Percentiles rank a stretch among this genome's conserved stretches.
Conservation (phyloP, 2,113 vertebrate species). For the Sisor rabdophorus region DNA sequence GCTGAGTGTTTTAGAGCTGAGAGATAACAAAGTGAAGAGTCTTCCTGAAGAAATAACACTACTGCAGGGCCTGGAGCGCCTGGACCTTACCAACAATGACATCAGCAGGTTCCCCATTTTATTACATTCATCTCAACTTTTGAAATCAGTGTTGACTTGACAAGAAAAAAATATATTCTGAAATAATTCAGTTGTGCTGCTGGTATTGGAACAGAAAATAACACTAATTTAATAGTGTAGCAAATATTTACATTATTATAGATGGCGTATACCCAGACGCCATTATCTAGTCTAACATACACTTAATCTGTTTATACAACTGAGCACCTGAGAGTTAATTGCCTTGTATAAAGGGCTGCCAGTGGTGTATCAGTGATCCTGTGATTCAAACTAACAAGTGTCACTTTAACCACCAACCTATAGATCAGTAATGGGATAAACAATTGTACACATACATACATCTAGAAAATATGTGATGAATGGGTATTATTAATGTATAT, state of each 20-base stretch:
- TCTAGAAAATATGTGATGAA: neutral
- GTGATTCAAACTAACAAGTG: no score
- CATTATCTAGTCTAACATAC: no score
- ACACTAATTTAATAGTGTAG: no score
- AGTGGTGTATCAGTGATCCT: no score
- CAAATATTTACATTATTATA: no score
- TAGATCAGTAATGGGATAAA: no score
- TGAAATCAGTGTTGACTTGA: neutral
- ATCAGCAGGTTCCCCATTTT: slow-evolving; percentile 73
- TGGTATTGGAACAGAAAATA: no score
- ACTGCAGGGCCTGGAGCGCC: slow-evolving; percentile 79
- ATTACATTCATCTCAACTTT: neutral
- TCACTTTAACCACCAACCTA: no score
- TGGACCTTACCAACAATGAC: slow-evolving; percentile 93
- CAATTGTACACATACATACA: neutral
- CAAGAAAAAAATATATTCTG: neutral
- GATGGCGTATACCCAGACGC: no score
- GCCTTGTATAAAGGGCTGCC: no score
- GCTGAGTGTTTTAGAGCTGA: slow-evolving; percentile 84
- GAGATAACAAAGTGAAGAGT: slow-evolving; percentile 87
- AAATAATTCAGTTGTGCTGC: neutral
- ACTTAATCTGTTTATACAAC: no score
- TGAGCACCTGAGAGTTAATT: no score
- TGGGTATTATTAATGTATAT: neutral
- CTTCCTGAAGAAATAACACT: slow-evolving; percentile 81